Evolutionary conservation across 2,797 vertebrate species (phyloP).

Genomic region (Ctenochaetus hawaiiensis): DNA sequence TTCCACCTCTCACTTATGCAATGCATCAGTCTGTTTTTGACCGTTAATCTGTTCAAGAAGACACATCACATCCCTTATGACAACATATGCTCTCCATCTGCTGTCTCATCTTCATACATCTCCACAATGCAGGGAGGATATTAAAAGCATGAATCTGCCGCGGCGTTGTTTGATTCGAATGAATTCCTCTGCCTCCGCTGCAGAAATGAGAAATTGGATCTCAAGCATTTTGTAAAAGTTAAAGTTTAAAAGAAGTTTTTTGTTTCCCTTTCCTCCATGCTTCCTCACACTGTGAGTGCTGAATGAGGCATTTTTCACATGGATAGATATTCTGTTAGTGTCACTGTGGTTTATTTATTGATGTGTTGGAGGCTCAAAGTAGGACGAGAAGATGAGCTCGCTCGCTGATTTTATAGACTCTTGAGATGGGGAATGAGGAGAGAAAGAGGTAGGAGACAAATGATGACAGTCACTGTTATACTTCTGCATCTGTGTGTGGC

Average conservation of each 20-base stretch:
- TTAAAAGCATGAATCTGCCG: constrained; percentile 68
- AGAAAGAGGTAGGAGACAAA: constrained; percentile 25
- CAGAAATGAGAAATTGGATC: constrained; percentile 59
- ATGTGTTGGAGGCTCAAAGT: constrained; percentile 77
- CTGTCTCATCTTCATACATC: constrained; percentile 53
- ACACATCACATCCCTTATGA: constrained; percentile 27
- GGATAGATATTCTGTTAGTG: constrained; percentile 75
- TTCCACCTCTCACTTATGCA: constrained; percentile 23
- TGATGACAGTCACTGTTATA: constrained; percentile 48
- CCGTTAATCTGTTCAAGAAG: constrained; percentile 40
- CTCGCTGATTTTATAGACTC: constrained; percentile 66
- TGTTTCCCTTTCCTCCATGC: constrained; percentile 13
- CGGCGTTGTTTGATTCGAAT: constrained; percentile 55
- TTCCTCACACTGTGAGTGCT: constrained; percentile 57
- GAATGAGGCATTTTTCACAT: constrained; percentile 74
- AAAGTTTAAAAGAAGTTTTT: constrained; percentile 51
- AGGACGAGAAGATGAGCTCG: constrained; percentile 70
- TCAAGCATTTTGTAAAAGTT: constrained; percentile 49
- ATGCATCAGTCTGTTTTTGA: constrained; percentile 26
- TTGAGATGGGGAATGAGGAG: constrained; percentile 44
- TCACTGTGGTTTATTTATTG: constrained; percentile 80
- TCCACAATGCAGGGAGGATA: constrained; percentile 53
- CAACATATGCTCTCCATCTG: constrained; percentile 40
- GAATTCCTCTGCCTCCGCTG: constrained; percentile 48
- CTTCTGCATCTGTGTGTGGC: constrained; percentile 3